Base-by-base conservation (phyloP, 2,888 invertebrate species). In the Nephrocerus scutellatus region DNA sequence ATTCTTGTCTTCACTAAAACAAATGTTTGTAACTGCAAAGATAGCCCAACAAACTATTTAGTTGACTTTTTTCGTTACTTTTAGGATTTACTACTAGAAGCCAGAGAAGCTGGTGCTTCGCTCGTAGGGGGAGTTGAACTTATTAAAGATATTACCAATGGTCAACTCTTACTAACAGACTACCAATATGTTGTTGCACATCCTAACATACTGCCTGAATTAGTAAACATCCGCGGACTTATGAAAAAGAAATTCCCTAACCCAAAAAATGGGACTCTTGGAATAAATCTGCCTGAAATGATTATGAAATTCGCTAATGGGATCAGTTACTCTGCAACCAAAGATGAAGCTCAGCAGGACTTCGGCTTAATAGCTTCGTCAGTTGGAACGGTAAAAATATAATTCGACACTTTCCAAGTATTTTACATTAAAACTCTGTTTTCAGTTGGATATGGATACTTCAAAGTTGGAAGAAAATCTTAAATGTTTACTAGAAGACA, bases 181-280 rank as follows among this genome's bases (percentile, higher is more conserved):
- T 90, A 79, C 58, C 78, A 86, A 53, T 80, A 74, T 55, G 59
- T 85, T 6, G 70, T 91, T 10, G 84, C 86, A 1, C 86, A 90
- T 70, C 82, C 85, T 0, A 80, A 82, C 57, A 83, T 90, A 44
- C 62, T 88, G 32, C 76, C 84, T 0, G 89, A 90, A 35, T 58
- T 91, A 23, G 76, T 84, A 2, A 72, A 76, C 0, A 70, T 91
- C 39, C 74, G 87, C 46, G 90, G 89, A 3, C 59, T 90, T 29
- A 71, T 91, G 73, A 87, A 82, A 55, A 76, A 71, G 44, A 79
- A 77, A 53, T 88, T 87, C 64, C 91, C 91, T 0, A 82, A 74
- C 53, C 66, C 76, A 0, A 73, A 72, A 54, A 49, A 54, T 24
- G 87, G 84, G 24, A 85, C 83, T 2, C 57, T 91, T 14, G 79